Evolutionary conservation across 2,888 invertebrate genomes (phyloP).

Genomic region (Toxonevra muliebris): DNA sequence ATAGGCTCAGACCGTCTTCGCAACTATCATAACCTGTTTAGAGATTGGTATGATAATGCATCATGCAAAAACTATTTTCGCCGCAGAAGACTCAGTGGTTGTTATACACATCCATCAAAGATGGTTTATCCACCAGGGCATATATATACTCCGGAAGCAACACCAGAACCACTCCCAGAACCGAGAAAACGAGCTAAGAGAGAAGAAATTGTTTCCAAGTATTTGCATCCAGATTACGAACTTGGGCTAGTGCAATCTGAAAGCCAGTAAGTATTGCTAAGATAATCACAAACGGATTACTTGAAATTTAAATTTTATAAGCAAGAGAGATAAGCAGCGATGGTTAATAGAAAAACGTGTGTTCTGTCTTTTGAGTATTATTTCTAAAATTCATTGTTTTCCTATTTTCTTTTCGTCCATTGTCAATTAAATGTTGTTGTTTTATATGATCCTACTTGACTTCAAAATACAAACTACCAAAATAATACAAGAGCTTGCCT

Average conservation of each 20-base stretch:
- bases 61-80: constrained; percentile 89
- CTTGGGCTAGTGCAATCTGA: constrained; percentile 82
- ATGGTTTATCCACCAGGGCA: constrained; percentile 94
- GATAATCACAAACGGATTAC: too few species aligned
- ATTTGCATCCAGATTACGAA: constrained; percentile 86
- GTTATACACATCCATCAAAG: constrained; percentile 89
- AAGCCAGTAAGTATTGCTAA: constrained; percentile 77
- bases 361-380: too few species aligned
- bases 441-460: too few species aligned
- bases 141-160: constrained; percentile 81
- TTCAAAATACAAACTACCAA: too few species aligned
- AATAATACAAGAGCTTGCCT: too few species aligned
- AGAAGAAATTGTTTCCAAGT: constrained; percentile 78
- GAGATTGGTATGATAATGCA: constrained; percentile 90
- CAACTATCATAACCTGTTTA: constrained; percentile 77
- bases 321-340: too few species aligned
- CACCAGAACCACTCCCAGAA: constrained; percentile 70
- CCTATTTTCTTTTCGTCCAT: too few species aligned
- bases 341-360: too few species aligned
- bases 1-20: constrained; percentile 79
- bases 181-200: constrained; percentile 69
- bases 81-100: constrained; percentile 82
- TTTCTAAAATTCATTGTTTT: too few species aligned
- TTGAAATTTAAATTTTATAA: too few species aligned
- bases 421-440: too few species aligned